Percentiles rank a stretch among this genome's conserved stretches.
phyloP scores from a whole-genome alignment of 2,797 vertebrate genomes.

The Onychomys leucogaster region DNA sequence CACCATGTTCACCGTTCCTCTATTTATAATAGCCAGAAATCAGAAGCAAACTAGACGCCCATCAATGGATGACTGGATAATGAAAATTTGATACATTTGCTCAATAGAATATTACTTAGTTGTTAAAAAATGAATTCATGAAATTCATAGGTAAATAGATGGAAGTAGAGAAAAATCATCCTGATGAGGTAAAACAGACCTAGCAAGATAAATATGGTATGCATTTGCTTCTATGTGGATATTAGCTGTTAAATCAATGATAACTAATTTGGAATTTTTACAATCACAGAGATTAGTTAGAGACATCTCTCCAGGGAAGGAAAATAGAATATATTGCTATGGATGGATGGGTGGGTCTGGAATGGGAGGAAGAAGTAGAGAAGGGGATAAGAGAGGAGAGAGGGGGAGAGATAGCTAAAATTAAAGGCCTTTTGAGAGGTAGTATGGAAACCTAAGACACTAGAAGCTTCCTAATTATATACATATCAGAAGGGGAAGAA shows the following conservation, averaged over 20 bases:
- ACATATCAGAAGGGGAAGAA: background rate
- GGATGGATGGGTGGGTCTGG: background rate
- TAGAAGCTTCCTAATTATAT: background rate
- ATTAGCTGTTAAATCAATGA: background rate
- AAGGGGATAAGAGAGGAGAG: background rate
- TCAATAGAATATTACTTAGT: background rate
- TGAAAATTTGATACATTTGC: background rate
- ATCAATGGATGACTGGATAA: background rate
- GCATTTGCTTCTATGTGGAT: background rate
- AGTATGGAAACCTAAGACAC: background rate
- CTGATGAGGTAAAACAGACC: background rate
- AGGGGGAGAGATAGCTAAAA: background rate
- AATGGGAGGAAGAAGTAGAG: background rate
- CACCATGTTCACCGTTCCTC: background rate
- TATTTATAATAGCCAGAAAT: background rate
- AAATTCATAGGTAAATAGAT: background rate
- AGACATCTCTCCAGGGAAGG: background rate
- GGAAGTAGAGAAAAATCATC: background rate
- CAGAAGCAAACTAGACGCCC: background rate
- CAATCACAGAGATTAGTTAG: background rate
- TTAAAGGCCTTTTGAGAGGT: background rate
- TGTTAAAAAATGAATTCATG: background rate
- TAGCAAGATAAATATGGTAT: background rate
- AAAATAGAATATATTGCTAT: background rate
- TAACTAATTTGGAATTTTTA: background rate